These are phyloP conservation scores for Drosophila nr. perissopoda DNA, from an alignment of 2,888 invertebrate genomes.

Conservation along the genomic window DNA sequence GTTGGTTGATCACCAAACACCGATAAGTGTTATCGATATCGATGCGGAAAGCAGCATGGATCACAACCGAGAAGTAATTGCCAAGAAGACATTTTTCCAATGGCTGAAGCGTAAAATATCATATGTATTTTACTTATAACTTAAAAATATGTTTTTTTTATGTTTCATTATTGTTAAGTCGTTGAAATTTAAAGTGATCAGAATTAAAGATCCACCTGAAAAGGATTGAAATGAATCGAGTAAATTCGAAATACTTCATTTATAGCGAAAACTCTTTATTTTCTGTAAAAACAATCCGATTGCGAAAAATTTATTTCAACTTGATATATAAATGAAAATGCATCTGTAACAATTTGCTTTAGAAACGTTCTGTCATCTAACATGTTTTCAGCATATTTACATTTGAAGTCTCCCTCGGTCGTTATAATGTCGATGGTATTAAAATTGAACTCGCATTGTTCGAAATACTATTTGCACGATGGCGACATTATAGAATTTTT, in stretches of 20 bases:
- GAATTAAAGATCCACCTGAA: background rate
- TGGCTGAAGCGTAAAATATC: slow-evolving; percentile 61
- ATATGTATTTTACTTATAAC: slow-evolving; percentile 47
- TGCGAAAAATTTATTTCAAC: background rate
- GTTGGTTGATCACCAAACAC: background rate
- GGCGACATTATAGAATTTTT: slow-evolving; percentile 72
- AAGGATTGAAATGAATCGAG: background rate
- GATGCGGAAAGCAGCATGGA: background rate
- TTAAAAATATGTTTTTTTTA: background rate
- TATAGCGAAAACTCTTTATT: background rate
- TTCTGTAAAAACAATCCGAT: background rate
- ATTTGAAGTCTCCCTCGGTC: background rate
- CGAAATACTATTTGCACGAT: slow-evolving; percentile 15
- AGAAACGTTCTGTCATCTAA: background rate
- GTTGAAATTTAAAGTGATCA: slow-evolving; percentile 4
- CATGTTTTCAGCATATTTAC: background rate
- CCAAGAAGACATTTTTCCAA: slow-evolving; percentile 21
- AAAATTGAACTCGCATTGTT: slow-evolving; percentile 42
- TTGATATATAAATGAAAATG: background rate
- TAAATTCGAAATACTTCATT: background rate
- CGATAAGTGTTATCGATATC: slow-evolving; percentile 25
- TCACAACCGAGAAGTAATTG: background rate
- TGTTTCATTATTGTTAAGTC: background rate
- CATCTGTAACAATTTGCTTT: background rate
- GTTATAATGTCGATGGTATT: slow-evolving; percentile 1